phyloP scores from a whole-genome alignment of 2,113 vertebrate genomes.

The Eubucco bourcierii region DNA sequence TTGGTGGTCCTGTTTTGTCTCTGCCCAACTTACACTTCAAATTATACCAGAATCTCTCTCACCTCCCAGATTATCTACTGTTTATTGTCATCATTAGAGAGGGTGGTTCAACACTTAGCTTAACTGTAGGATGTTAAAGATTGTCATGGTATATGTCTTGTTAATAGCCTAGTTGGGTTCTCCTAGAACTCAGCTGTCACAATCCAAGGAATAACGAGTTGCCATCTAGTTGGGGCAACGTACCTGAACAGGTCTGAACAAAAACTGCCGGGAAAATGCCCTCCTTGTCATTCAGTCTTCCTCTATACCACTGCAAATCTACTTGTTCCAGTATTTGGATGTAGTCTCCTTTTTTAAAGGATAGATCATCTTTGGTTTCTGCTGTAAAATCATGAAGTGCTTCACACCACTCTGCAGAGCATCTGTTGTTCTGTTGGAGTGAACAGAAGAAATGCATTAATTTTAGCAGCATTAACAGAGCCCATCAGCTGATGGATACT shows the following conservation, averaged over 20 bases:
- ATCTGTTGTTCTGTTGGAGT: slow-evolving; percentile 50
- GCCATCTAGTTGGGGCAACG: not conserved
- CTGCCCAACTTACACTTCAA: not conserved
- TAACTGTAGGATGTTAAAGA: not conserved
- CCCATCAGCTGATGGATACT: not conserved
- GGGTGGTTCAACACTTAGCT: not conserved
- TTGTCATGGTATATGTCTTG: not conserved
- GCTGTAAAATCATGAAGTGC: slow-evolving; percentile 88
- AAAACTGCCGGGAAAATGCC: slow-evolving; percentile 89
- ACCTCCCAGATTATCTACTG: not conserved
- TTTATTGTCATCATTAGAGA: not conserved
- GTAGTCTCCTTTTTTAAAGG: slow-evolving; percentile 85
- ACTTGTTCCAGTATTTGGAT: slow-evolving; percentile 84
- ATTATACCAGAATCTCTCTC: not conserved
- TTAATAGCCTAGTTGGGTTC: not conserved
- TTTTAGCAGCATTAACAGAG: not conserved
- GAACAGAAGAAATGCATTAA: slow-evolving; percentile 35
- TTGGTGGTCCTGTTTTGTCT: not conserved
- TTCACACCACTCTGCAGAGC: slow-evolving; percentile 80
- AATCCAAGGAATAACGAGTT: not conserved
- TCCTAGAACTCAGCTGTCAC: not conserved
- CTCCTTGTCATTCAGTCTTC: slow-evolving; percentile 82
- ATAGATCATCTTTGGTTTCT: slow-evolving; percentile 82
- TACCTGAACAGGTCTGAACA: slow-evolving; percentile 81
- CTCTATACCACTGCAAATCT: slow-evolving; percentile 85